These are phyloP conservation scores for Ephestia elutella DNA, from an alignment of 1,140 invertebrate genomes.

Conservation along the genomic window DNA sequence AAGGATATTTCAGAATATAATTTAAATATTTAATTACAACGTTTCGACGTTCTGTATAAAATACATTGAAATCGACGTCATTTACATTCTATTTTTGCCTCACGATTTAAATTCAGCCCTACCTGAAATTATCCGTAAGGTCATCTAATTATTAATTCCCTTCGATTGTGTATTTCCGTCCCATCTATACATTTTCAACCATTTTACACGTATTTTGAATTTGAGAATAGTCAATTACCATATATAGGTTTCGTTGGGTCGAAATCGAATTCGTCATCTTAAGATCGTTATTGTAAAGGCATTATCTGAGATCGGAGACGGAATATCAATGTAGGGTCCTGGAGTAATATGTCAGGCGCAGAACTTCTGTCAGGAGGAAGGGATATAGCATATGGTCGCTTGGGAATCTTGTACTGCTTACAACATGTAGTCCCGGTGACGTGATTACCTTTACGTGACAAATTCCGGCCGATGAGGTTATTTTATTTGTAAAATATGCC, in stretches of 20 bases:
- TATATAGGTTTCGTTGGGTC: conserved; percentile 42
- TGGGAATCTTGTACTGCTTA: not conserved
- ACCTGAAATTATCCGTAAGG: conserved; percentile 10
- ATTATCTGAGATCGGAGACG: conserved; percentile 57
- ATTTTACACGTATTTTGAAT: conserved; percentile 24
- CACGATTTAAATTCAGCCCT: not conserved
- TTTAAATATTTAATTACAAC: not conserved
- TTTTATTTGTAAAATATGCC: too few species aligned
- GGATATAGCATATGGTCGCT: not conserved
- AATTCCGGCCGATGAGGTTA: too few species aligned
- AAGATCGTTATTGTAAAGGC: conserved; percentile 61
- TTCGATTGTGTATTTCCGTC: conserved; percentile 7
- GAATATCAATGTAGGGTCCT: conserved; percentile 59
- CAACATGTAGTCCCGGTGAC: not conserved
- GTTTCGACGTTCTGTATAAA: not conserved
- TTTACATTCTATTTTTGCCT: not conserved
- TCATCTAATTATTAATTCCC: conserved; percentile 21
- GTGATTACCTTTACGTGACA: not conserved
- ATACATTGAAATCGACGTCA: not conserved
- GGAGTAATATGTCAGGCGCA: conserved; percentile 55
- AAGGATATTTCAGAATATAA: not conserved
- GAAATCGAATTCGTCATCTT: conserved; percentile 51
- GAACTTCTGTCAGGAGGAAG: conserved; percentile 23
- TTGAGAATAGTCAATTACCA: conserved; percentile 29
- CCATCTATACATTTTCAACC: conserved; percentile 12